Conservation (phyloP, 2,113 vertebrate genomes). For the Heloderma charlesbogerti region DNA sequence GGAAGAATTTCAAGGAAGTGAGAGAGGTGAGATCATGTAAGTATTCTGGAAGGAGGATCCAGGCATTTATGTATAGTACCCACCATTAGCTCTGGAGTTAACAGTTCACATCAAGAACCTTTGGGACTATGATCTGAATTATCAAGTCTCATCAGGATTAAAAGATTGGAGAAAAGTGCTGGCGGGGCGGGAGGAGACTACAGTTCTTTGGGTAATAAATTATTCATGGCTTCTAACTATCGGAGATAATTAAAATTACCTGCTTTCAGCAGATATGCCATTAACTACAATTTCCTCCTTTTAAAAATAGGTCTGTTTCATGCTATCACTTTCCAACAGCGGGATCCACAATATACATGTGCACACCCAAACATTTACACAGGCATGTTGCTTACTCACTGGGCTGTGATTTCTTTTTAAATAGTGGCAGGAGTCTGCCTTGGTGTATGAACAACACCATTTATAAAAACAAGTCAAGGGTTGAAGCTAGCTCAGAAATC, state of each 20-base stretch:
- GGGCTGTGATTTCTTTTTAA: conserved; percentile 16
- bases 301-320: conserved; percentile 68
- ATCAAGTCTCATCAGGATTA: conserved; percentile 66
- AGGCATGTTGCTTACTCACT: neutral
- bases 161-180: conserved; percentile 52
- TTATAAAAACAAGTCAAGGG: conserved; percentile 1
- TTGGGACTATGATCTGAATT: conserved; percentile 66
- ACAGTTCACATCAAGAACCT: conserved; percentile 64
- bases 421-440: neutral
- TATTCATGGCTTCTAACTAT: conserved; percentile 77
- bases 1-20: neutral
- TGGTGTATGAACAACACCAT: no score
- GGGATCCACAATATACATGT: conserved; percentile 55
- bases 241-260: conserved; percentile 80
- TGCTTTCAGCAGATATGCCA: conserved; percentile 76
- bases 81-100: conserved; percentile 46
- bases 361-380: conserved; percentile 42
- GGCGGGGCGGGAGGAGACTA: neutral
- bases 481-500: neutral
- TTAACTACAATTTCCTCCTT: conserved; percentile 64
- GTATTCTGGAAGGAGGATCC: neutral
- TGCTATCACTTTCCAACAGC: conserved; percentile 63
- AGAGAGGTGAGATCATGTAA: neutral
- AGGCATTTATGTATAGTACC: conserved; percentile 9
- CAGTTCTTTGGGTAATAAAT: conserved; percentile 72